Evolutionary conservation across 2,888 invertebrate genomes (phyloP).

Genomic region (Aelia acuminata): DNA sequence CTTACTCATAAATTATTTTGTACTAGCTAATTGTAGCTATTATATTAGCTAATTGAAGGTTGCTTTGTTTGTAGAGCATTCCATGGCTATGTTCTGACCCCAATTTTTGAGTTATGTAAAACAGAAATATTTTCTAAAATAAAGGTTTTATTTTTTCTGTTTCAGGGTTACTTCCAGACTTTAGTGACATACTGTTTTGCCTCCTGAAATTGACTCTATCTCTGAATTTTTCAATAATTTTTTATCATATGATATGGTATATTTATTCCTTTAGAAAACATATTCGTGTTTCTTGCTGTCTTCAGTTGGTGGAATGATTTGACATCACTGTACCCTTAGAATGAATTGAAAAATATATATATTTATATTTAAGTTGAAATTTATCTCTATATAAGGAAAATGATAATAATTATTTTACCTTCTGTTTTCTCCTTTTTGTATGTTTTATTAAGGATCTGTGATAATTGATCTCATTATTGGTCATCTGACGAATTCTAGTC

Average conservation of each 20-base stretch:
- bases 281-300: constrained; percentile 20
- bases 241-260: constrained; percentile 50
- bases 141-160: constrained; percentile 59
- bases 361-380: not conserved
- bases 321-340: not conserved
- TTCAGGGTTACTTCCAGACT: constrained; percentile 58
- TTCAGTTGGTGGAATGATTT: constrained; percentile 7
- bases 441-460: not conserved
- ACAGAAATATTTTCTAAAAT: constrained; percentile 59
- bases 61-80: constrained; percentile 46
- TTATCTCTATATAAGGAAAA: not conserved
- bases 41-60: constrained; percentile 28
- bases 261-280: constrained; percentile 50
- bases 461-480: not conserved
- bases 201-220: constrained; percentile 53
- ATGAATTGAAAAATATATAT: not conserved
- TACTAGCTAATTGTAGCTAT: constrained; percentile 3
- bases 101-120: constrained; percentile 55
- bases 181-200: constrained; percentile 50
- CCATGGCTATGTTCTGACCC: constrained; percentile 56
- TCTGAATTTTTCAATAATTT: constrained; percentile 40
- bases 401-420: not conserved
- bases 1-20: constrained; percentile 3
- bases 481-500: not conserved
- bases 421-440: not conserved